Conservation (phyloP, 2,888 invertebrate species). For the Dryocosmus kuriphilus region DNA sequence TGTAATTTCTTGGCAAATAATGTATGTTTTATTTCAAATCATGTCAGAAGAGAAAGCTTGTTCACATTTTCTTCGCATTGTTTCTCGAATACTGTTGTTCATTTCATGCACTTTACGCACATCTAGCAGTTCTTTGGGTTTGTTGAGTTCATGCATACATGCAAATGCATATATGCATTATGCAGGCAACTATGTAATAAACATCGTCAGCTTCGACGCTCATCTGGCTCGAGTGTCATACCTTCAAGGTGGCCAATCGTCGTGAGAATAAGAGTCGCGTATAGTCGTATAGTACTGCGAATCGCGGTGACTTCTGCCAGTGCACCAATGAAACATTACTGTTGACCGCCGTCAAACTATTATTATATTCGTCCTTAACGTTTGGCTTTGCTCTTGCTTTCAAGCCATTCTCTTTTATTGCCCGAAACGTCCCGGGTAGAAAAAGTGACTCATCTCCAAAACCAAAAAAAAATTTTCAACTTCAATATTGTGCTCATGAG, state of each 20-base stretch:
- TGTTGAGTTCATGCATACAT: not conserved
- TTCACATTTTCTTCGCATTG: not conserved
- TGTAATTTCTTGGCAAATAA: not conserved
- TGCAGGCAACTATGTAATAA: constrained; percentile 30
- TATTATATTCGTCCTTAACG: constrained; percentile 72
- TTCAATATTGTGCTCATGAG: constrained; percentile 16
- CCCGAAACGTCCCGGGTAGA: not conserved
- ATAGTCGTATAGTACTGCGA: not conserved
- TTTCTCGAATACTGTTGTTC: constrained; percentile 14
- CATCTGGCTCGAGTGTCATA: constrained; percentile 36
- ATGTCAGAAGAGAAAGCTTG: not conserved
- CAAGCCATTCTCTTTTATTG: constrained; percentile 7
- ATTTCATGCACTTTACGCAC: not conserved
- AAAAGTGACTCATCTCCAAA: not conserved
- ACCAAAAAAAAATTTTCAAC: too few species aligned
- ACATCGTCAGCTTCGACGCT: constrained; percentile 30
- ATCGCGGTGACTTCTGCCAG: constrained; percentile 17
- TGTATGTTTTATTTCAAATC: not conserved
- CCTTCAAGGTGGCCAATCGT: constrained; percentile 36
- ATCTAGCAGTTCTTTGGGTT: constrained; percentile 7
- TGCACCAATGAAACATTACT: constrained; percentile 20
- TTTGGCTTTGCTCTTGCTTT: constrained; percentile 47
- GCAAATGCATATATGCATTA: constrained; percentile 24
- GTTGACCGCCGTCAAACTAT: constrained; percentile 58
- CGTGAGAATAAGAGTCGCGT: constrained; percentile 16